Evolutionary conservation across 2,113 vertebrate genomes (phyloP).

Genomic region (Oryzias melastigma): DNA sequence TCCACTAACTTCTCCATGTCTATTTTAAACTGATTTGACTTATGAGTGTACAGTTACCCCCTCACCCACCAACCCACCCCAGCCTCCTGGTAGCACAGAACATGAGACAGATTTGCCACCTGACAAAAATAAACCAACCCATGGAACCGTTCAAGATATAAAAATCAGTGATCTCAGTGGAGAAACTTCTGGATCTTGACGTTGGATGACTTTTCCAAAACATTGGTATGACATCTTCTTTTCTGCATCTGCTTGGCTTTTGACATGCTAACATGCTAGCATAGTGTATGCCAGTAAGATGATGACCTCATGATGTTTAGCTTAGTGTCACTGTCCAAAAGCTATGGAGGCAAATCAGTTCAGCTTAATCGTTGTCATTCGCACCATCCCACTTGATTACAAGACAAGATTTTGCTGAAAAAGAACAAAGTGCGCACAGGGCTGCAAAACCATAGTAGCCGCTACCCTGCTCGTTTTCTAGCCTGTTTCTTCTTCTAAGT

Average conservation of each 20-base stretch:
- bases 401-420: background rate
- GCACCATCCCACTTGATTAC: background rate
- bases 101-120: constrained; percentile 15
- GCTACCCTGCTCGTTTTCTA: too few relatives aligned
- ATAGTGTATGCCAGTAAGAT: constrained; percentile 16
- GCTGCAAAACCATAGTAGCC: too few relatives aligned
- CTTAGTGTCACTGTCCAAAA: background rate
- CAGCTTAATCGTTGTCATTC: background rate
- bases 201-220: constrained; percentile 4
- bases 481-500: too few relatives aligned
- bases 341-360: background rate
- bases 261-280: constrained; percentile 15
- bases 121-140: constrained; percentile 13
- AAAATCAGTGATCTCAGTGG: background rate
- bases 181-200: constrained; percentile 5
- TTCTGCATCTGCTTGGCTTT: constrained; percentile 19
- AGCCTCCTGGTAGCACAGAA: constrained; percentile 16
- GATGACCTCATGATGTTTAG: constrained; percentile 19
- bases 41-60: constrained; percentile 10
- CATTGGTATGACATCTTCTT: constrained; percentile 34
- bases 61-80: too few relatives aligned
- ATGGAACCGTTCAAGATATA: background rate
- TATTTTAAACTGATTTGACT: constrained; percentile 60
- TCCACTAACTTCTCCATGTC: constrained; percentile 25
- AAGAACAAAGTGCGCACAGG: too few relatives aligned